Evolutionary conservation across 1,140 invertebrate genomes (phyloP), one percentile per base, ranked within the genome.

Genomic region (Drosophila willistoni): DNA sequence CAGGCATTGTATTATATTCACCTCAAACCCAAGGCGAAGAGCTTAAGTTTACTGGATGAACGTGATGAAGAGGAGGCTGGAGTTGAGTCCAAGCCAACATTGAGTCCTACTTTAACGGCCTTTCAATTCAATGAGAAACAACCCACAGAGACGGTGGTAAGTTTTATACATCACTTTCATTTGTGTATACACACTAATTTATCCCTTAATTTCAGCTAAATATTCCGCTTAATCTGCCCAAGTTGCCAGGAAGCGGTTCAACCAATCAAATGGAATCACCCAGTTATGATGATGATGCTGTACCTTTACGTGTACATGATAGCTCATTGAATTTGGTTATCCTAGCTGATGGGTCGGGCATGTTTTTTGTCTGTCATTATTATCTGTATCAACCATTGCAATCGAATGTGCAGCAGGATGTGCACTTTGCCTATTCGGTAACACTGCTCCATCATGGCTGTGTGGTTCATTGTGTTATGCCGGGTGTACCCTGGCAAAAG

Each of bases 41-140:
- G 95, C 81, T 69, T 90, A 3, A 91, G 87, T 51, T 17, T 96
- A 77, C 93, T 95, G 64, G 93, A 93, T 69, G 93, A 94, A 68
- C 93, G 93, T 51, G 44, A 51, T 9, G 92, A 93, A 19, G 93
- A 93, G 19, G 94, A 94, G 77, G 90, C 91, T 13, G 79, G 81
- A 1, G 81, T 80, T 14, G 69, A 64, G 34, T 51, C 65, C 0
- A 70, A 77, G 4, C 77, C 85, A 1, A 56, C 62, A 4, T 44
- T 90, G 0, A 94, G 93, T 22, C 96, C 96, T 1, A 97, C 95
- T 1, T 92, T 97, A 0, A 96, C 96, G 25, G 96, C 96, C 34
- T 93, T 97, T 10, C 96, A 97, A 91, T 97, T 97, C 84, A 96
- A 97, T 83, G 95, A 96, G 59, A 95, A 96, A 81, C 93, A 96